Conservation (phyloP, 2,113 vertebrate genomes). For the Eubucco bourcierii region DNA sequence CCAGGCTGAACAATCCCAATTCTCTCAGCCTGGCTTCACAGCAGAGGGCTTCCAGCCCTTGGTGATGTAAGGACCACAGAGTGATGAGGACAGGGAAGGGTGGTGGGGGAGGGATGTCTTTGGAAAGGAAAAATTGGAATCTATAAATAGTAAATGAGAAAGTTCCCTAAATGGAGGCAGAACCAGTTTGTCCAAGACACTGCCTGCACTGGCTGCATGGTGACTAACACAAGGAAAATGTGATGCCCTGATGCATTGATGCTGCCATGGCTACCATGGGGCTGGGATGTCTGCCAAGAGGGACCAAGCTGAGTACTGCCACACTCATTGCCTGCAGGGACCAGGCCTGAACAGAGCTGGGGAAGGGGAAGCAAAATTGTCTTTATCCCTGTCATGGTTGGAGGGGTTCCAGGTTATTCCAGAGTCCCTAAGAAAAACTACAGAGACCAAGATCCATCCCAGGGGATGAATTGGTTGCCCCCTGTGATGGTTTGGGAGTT, state of each 20-base stretch:
- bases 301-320: neutral
- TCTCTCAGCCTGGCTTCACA: neutral
- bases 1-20: neutral
- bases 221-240: neutral
- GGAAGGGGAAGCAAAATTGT: neutral
- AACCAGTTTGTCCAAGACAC: neutral
- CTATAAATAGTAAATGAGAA: neutral
- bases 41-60: neutral
- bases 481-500: too few relatives aligned
- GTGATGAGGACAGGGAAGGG: neutral
- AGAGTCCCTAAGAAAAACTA: too few relatives aligned
- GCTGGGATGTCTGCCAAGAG: neutral
- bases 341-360: neutral
- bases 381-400: neutral
- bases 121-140: neutral
- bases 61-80: too few relatives aligned
- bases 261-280: neutral
- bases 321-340: neutral
- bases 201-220: fast-evolving
- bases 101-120: neutral
- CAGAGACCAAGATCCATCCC: too few relatives aligned
- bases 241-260: neutral
- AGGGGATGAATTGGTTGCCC: too few relatives aligned
- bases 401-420: too few relatives aligned
- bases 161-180: neutral